A percentile compares a stretch with the other conserved stretches of the same genome.
Conservation (phyloP, 2,113 vertebrate genomes). For the Sminthopsis crassicaudata region DNA sequence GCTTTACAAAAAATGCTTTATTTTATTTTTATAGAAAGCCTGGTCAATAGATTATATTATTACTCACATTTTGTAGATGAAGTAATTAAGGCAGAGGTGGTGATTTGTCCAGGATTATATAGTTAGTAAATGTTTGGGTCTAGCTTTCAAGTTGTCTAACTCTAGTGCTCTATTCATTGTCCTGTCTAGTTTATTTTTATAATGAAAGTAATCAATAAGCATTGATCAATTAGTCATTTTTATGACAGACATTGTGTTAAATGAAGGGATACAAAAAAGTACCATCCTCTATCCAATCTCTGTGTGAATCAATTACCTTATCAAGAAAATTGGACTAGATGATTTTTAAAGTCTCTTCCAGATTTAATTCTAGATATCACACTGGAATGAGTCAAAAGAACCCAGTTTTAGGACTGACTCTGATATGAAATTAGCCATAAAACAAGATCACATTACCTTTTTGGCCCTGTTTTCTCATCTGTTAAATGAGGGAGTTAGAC, state of each 20-base stretch:
- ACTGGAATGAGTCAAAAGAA: not conserved
- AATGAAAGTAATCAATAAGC: not conserved
- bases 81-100: not conserved
- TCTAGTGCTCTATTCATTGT: not conserved
- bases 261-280: not conserved
- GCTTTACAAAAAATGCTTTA: not conserved
- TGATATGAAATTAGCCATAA: not conserved
- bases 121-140: not conserved
- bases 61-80: not conserved
- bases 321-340: not conserved
- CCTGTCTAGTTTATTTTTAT: not conserved
- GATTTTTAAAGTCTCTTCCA: not conserved
- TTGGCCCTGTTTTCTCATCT: not conserved
- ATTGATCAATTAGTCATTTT: not conserved
- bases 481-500: not conserved
- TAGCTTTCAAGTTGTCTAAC: not conserved
- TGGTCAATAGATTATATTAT: not conserved
- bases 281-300: not conserved
- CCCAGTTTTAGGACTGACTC: not conserved
- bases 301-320: not conserved
- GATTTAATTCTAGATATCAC: not conserved
- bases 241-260: not conserved
- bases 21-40: not conserved
- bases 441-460: not conserved
- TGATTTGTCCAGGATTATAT: not conserved